phyloP scores from a whole-genome alignment of 2,113 vertebrate genomes.

The Chaetops frenatus region DNA sequence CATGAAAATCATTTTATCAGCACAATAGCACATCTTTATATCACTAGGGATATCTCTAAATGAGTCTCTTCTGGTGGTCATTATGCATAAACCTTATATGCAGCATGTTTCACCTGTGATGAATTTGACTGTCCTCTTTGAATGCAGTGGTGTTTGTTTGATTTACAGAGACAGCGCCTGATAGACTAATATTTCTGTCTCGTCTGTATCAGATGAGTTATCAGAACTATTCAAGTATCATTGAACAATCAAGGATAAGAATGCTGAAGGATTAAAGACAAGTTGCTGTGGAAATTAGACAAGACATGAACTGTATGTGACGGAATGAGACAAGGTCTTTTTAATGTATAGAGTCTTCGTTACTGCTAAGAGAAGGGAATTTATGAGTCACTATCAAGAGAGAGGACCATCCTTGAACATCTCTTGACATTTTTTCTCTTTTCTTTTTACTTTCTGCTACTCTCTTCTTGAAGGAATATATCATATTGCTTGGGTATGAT shows the following conservation, averaged over 20 bases:
- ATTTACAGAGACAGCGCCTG: not conserved
- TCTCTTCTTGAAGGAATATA: not conserved
- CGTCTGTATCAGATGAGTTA: not conserved
- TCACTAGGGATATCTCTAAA: conserved; percentile 14
- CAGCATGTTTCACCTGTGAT: not conserved
- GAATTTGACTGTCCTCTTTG: not conserved
- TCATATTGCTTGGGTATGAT: not conserved
- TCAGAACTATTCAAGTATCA: not conserved
- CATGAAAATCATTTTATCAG: conserved; percentile 62
- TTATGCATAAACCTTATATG: not conserved
- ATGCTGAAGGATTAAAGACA: not conserved
- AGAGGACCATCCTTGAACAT: not conserved
- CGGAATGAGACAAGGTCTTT: not conserved
- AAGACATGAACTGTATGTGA: not conserved
- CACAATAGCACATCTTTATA: not conserved
- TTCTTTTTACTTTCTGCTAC: not conserved
- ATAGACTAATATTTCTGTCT: conserved; percentile 8
- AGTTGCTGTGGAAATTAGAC: not conserved
- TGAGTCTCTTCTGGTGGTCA: not conserved
- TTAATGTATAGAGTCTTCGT: not conserved
- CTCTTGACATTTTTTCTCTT: not conserved
- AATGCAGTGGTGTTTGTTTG: conserved; percentile 12
- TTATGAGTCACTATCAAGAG: not conserved
- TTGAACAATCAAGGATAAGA: conserved; percentile 4
- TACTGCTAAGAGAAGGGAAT: not conserved